Evolutionary conservation across 2,888 invertebrate genomes (phyloP).

Genomic region (Drosophila prostipennis): DNA sequence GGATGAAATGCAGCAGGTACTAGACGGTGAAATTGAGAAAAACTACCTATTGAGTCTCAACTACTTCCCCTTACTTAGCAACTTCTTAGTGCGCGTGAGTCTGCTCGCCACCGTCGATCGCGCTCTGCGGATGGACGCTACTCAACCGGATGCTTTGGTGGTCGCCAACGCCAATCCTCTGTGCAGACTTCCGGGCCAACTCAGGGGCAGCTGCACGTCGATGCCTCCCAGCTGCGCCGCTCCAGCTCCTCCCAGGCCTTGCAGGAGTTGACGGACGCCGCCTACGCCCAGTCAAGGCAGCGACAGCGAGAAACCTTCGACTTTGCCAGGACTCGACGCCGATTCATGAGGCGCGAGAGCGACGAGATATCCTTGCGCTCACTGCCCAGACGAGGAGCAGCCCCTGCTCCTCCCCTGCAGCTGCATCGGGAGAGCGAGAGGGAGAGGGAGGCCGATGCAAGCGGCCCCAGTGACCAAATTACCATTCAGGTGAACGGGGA

Average conservation of each 20-base stretch:
- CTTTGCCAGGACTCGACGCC: constrained; percentile 68
- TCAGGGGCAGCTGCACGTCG: constrained; percentile 36
- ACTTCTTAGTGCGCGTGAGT: constrained; percentile 73
- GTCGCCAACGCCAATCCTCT: constrained; percentile 51
- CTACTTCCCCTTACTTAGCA: constrained; percentile 54
- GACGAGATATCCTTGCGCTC: constrained; percentile 69
- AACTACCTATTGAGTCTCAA: not conserved
- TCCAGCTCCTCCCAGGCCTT: constrained; percentile 60
- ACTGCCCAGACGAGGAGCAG: constrained; percentile 33
- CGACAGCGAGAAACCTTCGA: constrained; percentile 67
- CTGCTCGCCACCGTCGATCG: constrained; percentile 79
- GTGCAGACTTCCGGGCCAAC: constrained; percentile 18
- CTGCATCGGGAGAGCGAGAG: constrained; percentile 20
- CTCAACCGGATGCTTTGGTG: constrained; percentile 71
- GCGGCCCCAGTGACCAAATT: constrained; percentile 40
- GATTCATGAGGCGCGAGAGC: constrained; percentile 62
- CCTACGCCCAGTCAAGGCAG: constrained; percentile 70
- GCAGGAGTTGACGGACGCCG: constrained; percentile 71
- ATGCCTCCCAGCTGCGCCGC: constrained; percentile 39
- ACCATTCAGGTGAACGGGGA: constrained; percentile 79
- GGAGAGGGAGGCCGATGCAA: constrained; percentile 22
- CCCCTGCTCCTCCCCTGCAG: constrained; percentile 12
- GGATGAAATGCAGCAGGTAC: constrained; percentile 79
- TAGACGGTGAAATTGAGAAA: not conserved
- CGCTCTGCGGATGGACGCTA: constrained; percentile 81